Base-by-base conservation (phyloP, 2,888 invertebrate species). In the Eustalomyia histrio region DNA sequence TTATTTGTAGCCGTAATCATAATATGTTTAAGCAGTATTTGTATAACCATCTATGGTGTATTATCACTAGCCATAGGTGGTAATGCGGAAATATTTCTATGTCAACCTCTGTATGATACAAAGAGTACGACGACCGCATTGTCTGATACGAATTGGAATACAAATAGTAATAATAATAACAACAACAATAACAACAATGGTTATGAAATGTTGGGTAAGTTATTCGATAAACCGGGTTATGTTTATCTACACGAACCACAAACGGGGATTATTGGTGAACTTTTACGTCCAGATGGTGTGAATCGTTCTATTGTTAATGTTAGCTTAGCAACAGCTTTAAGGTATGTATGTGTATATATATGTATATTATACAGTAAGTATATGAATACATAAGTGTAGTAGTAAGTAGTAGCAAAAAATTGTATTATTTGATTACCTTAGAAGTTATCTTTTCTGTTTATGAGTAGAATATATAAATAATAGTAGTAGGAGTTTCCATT, bases 91-190 rank as follows among this genome's bases (percentile, higher is more conserved):
- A 87, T 91, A 39, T 93, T 95, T 85, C 90, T 95, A 0, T 96
- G 96, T 85, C 93, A 94, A 73, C 94, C 95, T 0, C 91, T 96
- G 52, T 94, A 94, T 91, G 94, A 93, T 82, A 90, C 92, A 75
- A 53, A 33, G n/a, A 43, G 4, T n/a, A 21, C 57, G 33, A 60
- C 10, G n/a, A 14, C n/a, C 21, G 39, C 17, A 1, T 52, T 68
- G 58, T 50, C 65, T 18, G 65, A 75, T 39, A 50, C 57, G 64
- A 83, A 53, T 64, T 71, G 76, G 71, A 75, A 78, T 71, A 52
- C n/a, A 24, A 71, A 64, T 39, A 60, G 50, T 24, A 63, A 57
- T 16, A 63, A 50, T 10, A 53, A 69, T 43, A 63, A 67, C 12
- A 53, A 68, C 29, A 72, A 53, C 43, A 60, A 58, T 29, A 71